Base-by-base conservation (phyloP, 2,888 invertebrate species). In the Dolomedes plantarius region DNA sequence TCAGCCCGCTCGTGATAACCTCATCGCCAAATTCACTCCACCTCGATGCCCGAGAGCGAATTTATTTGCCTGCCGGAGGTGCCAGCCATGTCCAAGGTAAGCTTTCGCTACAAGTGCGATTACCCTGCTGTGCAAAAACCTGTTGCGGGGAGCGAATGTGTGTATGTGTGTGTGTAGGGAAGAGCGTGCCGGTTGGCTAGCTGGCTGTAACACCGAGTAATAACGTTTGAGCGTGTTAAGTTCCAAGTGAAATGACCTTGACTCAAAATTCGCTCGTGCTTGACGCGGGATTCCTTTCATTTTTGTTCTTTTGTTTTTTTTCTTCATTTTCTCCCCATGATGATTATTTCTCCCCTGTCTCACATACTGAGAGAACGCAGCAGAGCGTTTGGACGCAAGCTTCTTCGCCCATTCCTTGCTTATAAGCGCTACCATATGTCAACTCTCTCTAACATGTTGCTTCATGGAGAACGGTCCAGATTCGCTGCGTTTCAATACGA, bases 31-130 rank as follows among this genome's bases (percentile, higher is more conserved):
- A 56, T 23, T 56, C 56, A 56, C 56, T 50, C 56, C n/a, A 23
- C 41, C 62, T 64, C 72, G 77, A 85, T 85, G 83, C 83, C 83
- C 23, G 83, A 77, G 65, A 81, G 74, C 36, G 65, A 50, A 46
- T 46, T 67, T 41, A 71, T 46, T 72, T 71, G 67, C 28, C 41
- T 62, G 62, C 36, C 39, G 72, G 77, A 85, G 67, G 77, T 65
- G 65, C 32, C 67, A 31, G 73, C 68, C 31, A 85, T 85, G 83
- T 29, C 83, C 68, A 85, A 85, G 83, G 83, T 85, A 62, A 85
- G 82, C 39, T 23, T 39, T 80, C 29, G 46, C 73, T 65, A 72
- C 72, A 80, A 80, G 80, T 80, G 73, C 72, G 80, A 79, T 79
- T 79, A 79, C 71, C 79, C 62, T 62, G 28, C 39, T 74, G 65